Evolutionary conservation across 2,888 invertebrate genomes (phyloP), one percentile per base, ranked within the genome.

Genomic region (Hirtodrosophila alboralis): DNA sequence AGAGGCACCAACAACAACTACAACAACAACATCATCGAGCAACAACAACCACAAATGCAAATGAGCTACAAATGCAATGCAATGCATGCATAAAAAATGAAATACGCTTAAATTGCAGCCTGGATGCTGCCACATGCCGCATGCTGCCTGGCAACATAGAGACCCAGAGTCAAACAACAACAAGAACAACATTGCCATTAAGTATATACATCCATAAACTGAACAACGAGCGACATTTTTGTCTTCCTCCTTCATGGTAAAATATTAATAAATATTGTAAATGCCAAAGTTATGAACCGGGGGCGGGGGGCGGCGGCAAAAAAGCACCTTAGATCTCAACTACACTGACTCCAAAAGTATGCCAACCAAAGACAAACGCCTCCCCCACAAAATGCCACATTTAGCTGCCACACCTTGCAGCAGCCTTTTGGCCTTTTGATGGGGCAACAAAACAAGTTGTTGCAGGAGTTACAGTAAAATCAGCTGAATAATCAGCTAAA

Each of bases 251-350:
- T 16, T 65, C 44, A 38, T 36, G 70, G 61, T n/a, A n/a, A 67
- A 85, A 83, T 78, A 73, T 85, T 85, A 79, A 83, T 79, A 83
- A 81, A 79, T 84, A 81, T 84, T 81, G 74, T 75, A 81, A 81
- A 85, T 81, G 85, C 80, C 85, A 84, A 75, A 75, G 69, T 52
- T 70, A 40, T 52, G 56, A 47, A 27, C 38, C 38, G 47, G 27
- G 38, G 21, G 33, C 34, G 28, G 23, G 23, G n/a, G n/a, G n/a
- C n/a, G n/a, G n/a, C n/a, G n/a, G n/a, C n/a, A n/a, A n/a, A n/a
- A n/a, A n/a, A n/a, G n/a, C n/a, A n/a, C n/a, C n/a, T n/a, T 23
- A 23, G 8, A 23, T 8, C 6, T 4, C 21, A 26, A 38, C 48
- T 38, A 4, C 34, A 43, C 18, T 18, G 30, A 10, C 38, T 23